phyloP scores from a whole-genome alignment of 2,113 vertebrate species.

The Oncorhynchus clarkii region DNA sequence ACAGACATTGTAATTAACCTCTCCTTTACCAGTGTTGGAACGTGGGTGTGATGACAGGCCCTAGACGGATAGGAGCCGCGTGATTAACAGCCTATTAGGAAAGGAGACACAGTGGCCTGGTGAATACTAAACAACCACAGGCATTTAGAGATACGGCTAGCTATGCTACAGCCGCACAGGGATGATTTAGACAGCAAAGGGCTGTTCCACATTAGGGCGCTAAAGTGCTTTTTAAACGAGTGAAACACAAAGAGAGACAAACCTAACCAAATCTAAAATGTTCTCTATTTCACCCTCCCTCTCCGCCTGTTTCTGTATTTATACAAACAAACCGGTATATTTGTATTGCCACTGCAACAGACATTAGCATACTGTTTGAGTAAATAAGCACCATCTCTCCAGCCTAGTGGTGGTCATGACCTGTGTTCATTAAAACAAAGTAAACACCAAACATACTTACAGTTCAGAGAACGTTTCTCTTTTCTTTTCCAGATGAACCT shows the following conservation, averaged over 20 bases:
- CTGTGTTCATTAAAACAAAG: neutral
- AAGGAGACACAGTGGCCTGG: neutral
- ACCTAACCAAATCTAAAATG: neutral
- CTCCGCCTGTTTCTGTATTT: neutral
- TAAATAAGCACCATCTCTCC: neutral
- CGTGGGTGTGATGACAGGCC: neutral
- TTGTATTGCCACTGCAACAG: neutral
- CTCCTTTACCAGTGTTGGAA: neutral
- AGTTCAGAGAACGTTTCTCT: neutral
- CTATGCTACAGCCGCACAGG: neutral
- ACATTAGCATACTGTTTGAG: constrained; percentile 2
- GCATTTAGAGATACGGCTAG: neutral
- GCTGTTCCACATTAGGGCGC: neutral
- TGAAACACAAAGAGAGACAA: neutral
- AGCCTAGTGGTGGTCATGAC: neutral
- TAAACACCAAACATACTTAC: neutral
- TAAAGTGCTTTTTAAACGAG: neutral
- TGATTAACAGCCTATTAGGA: constrained; percentile 17
- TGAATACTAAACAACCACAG: constrained; percentile 18
- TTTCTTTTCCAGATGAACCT: neutral
- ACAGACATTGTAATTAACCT: constrained; percentile 27
- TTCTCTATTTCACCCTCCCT: neutral
- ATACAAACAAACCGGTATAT: neutral
- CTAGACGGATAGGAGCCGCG: constrained; percentile 5
- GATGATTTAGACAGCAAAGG: constrained; percentile 14